Evolutionary conservation across 2,797 vertebrate species (phyloP).

Genomic region (Chaenodraco wilsoni): DNA sequence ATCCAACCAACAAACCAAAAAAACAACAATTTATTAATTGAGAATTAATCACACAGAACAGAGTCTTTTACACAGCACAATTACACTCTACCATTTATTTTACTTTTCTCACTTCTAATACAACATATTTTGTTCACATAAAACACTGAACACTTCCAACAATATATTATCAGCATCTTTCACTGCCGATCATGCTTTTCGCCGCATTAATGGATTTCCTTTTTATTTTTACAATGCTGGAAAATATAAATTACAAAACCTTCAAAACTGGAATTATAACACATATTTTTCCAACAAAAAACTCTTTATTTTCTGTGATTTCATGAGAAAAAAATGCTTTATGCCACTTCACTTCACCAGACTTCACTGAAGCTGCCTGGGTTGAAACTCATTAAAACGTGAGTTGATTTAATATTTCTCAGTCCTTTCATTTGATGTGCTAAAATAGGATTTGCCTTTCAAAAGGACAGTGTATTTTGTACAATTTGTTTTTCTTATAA

Average conservation of each 20-base stretch:
- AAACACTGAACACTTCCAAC: conserved; percentile 6
- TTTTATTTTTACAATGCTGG: neutral
- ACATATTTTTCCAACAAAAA: neutral
- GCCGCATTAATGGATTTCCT: neutral
- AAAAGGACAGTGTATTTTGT: neutral
- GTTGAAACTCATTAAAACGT: no score
- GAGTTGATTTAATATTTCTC: neutral
- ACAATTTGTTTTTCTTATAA: neutral
- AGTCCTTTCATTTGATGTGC: neutral
- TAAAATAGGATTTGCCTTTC: neutral
- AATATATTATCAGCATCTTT: neutral
- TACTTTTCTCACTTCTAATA: neutral
- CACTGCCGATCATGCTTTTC: neutral
- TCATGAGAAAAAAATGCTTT: neutral
- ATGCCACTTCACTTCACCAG: neutral
- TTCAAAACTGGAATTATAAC: neutral
- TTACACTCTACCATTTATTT: conserved; percentile 4
- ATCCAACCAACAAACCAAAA: neutral
- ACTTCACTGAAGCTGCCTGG: no score
- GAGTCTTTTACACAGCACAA: conserved; percentile 1
- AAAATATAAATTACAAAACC: neutral
- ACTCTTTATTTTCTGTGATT: neutral
- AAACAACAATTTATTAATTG: neutral
- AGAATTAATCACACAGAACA: neutral
- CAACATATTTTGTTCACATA: conserved; percentile 4